phyloP scores from a whole-genome alignment of 2,888 invertebrate genomes.

The Napeogenes inachia region DNA sequence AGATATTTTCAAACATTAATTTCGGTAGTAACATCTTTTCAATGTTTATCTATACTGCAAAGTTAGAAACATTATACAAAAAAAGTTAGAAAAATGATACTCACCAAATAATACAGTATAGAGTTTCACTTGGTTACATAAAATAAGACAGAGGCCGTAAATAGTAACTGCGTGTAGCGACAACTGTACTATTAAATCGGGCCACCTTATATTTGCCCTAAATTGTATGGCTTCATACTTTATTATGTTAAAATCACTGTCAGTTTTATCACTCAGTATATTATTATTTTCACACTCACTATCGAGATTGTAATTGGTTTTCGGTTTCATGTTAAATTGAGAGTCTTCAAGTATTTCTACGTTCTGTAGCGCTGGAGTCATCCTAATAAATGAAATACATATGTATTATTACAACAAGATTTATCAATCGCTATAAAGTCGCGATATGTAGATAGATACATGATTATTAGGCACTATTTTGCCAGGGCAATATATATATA shows the following conservation, averaged over 20 bases:
- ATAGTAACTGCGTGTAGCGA: constrained; percentile 82
- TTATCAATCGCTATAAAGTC: background rate
- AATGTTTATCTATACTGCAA: too few relatives aligned
- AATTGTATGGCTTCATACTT: constrained; percentile 73
- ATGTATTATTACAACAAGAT: too few relatives aligned
- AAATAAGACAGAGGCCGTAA: constrained; percentile 82
- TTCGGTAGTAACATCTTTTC: too few relatives aligned
- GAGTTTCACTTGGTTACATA: constrained; percentile 74
- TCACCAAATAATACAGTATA: constrained; percentile 85
- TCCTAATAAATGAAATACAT: constrained; percentile 33
- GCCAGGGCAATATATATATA: too few relatives aligned
- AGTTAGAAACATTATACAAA: too few relatives aligned
- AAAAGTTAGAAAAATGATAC: constrained; percentile 45
- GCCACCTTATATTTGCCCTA: constrained; percentile 82
- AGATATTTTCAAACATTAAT: too few relatives aligned
- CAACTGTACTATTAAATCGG: constrained; percentile 82
- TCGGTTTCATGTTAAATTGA: constrained; percentile 47
- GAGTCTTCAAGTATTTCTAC: constrained; percentile 44
- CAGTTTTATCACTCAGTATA: constrained; percentile 47
- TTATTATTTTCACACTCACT: constrained; percentile 50
- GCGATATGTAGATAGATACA: background rate
- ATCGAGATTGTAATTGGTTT: constrained; percentile 38
- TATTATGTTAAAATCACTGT: constrained; percentile 56
- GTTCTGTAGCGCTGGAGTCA: constrained; percentile 59
- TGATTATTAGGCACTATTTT: background rate